Evolutionary conservation across 2,888 invertebrate species (phyloP), one percentile per base, ranked within the genome.

Genomic region (Phrixothrix hirtus): DNA sequence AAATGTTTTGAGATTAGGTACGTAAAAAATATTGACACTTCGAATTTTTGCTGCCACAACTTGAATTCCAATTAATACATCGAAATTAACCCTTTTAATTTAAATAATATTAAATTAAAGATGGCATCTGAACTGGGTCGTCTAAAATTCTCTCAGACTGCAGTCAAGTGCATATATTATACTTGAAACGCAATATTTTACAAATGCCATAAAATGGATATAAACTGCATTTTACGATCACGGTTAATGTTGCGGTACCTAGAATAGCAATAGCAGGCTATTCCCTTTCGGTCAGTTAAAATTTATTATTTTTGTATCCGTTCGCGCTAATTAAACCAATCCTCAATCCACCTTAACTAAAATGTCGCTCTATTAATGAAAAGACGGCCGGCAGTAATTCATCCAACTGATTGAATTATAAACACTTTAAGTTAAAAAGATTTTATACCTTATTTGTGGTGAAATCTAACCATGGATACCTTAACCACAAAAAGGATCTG

Each of bases 221-320:
- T 76, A 76, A 76, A 76, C 73, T 73, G 72, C 73, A 71, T 73
- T 76, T 76, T 75, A 76, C 71, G 75, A 73, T 65, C 68, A 62
- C 70, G 71, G 74, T 75, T 76, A 76, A 76, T 75, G 75, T 72
- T 72, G 75, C 71, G 75, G 75, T 75, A 72, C 73, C 73, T 69
- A 66, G 73, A 72, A 72, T 65, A 67, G 70, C 69, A 69, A 69
- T 70, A 68, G 63, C 64, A 65, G 67, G 67, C 69, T 72, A 72
- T 74, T 71, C 73, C 71, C 72, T 71, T 71, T 71, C 71, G 75
- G 74, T 75, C 75, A 73, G 73, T 75, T 73, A 70, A 75, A 75
- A 75, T 75, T 75, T 75, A 75, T 75, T 75, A 75, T 75, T 74
- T 74, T 73, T 73, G 72, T 73, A 75, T 75, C 75, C 73, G 75